Base-by-base conservation (phyloP, 1,140 invertebrate genomes). In the Heliconius hewitsoni region DNA sequence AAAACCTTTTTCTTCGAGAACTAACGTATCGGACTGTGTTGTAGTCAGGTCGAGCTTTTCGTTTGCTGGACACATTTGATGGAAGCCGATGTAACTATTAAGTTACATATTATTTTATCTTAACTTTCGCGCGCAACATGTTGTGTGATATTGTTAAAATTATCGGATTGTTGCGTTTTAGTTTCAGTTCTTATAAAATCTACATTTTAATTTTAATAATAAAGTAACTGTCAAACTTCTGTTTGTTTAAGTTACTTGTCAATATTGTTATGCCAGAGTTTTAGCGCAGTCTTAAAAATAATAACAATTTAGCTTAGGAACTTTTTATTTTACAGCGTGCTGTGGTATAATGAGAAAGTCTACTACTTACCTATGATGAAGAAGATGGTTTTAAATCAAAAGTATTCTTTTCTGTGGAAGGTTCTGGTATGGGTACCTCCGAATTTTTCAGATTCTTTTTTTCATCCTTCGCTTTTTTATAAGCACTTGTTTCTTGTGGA, bases 1-100 rank as follows among this genome's bases (percentile, higher is more conserved):
- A 79, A 92, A 93, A 30, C 92, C 93, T 79, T 91, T 92, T 79
- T 94, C 93, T 84, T 91, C 84, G 74, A 94, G 83, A 23, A 93
- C 80, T 70, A 81, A 76, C 11, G 92, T 78, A 81, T 94, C 93
- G 3, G 93, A 94, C 34, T 89, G 88, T 73, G 91, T 91, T 39
- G 88, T 87, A 34, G 77, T 86, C 71, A 94, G 85, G 50, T 91
- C 89, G 81, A 88, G 83, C 78, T 92, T 92, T 16, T 92, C 90
- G 72, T 78, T 86, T 57, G 83, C 84, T 50, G 85, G 89, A 83
- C 86, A 82, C 88, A 91, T 93, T 88, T 89, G 84, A 66, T 66
- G 60, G 60, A 30, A 30, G 60, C 60, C 60, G 13, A 66, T 84
- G 74, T 82, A 52, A 82, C 52, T 77, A 39, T 52, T 39, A 75